Evolutionary conservation across 2,113 vertebrate genomes (phyloP).

Genomic region (Tympanuchus pallidicinctus): DNA sequence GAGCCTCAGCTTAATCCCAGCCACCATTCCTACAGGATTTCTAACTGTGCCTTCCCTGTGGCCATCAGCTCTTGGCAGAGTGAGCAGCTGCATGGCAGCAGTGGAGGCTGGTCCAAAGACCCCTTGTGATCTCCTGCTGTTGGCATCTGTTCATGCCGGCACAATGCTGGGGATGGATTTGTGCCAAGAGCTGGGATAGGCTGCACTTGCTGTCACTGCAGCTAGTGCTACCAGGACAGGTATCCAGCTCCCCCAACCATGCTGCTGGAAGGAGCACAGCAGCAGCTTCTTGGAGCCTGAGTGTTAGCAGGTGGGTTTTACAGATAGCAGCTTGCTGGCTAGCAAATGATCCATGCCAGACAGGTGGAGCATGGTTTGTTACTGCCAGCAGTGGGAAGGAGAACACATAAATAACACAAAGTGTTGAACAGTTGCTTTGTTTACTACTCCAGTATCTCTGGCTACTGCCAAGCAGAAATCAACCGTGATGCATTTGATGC

Average conservation of each 20-base stretch:
- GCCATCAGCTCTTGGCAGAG: neutral
- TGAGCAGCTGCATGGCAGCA: neutral
- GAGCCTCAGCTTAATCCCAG: neutral
- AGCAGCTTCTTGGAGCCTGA: neutral
- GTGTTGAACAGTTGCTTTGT: neutral
- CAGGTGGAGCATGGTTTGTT: neutral
- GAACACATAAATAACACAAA: neutral
- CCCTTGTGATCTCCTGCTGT: neutral
- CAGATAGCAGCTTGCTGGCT: neutral
- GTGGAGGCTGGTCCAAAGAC: neutral
- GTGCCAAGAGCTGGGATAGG: neutral
- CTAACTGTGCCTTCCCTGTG: neutral
- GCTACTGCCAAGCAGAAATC: neutral
- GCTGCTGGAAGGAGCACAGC: neutral
- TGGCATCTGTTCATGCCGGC: neutral
- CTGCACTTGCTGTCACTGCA: neutral
- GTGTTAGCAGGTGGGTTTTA: neutral
- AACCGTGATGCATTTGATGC: neutral
- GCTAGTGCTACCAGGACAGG: neutral
- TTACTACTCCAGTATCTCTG: neutral
- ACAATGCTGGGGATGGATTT: fast-evolving
- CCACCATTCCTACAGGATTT: neutral
- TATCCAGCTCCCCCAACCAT: neutral
- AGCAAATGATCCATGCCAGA: neutral
- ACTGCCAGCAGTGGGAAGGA: neutral